Evolutionary conservation across 2,113 vertebrate species (phyloP).

Genomic region (Daphoenositta chrysoptera): DNA sequence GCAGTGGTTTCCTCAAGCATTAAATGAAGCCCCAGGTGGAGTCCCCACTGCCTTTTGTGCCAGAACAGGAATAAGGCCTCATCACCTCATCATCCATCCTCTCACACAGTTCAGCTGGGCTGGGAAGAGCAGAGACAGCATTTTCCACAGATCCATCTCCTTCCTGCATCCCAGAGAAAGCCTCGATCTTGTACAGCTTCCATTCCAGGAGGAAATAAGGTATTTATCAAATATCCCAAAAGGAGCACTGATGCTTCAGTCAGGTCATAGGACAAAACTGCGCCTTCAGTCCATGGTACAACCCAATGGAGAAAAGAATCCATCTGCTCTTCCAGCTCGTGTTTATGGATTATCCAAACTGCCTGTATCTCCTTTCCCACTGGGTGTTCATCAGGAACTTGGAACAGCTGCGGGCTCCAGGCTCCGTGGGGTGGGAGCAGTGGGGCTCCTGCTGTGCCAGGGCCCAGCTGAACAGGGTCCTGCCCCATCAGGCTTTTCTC

Average conservation of each 20-base stretch:
- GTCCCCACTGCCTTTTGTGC: background rate
- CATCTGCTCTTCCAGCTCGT: background rate
- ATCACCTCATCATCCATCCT: background rate
- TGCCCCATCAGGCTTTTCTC: background rate
- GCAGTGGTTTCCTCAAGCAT: background rate
- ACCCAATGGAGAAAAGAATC: background rate
- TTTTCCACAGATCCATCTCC: background rate
- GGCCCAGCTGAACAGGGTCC: rapidly evolving
- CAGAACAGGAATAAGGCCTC: background rate
- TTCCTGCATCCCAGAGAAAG: background rate
- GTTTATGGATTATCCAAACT: background rate
- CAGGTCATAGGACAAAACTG: background rate
- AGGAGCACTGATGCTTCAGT: background rate
- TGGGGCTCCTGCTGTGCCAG: background rate
- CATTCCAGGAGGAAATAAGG: background rate
- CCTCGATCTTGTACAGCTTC: background rate
- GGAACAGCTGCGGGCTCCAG: background rate
- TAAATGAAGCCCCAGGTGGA: background rate
- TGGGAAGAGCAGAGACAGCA: background rate
- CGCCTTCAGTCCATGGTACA: background rate
- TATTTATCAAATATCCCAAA: background rate
- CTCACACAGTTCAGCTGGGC: background rate
- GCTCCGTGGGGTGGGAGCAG: rapidly evolving
- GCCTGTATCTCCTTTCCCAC: background rate
- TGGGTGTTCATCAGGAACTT: rapidly evolving